These are phyloP conservation scores for Cylloceria caligata DNA, from an alignment of 2,888 invertebrate genomes.

Conservation along the genomic window DNA sequence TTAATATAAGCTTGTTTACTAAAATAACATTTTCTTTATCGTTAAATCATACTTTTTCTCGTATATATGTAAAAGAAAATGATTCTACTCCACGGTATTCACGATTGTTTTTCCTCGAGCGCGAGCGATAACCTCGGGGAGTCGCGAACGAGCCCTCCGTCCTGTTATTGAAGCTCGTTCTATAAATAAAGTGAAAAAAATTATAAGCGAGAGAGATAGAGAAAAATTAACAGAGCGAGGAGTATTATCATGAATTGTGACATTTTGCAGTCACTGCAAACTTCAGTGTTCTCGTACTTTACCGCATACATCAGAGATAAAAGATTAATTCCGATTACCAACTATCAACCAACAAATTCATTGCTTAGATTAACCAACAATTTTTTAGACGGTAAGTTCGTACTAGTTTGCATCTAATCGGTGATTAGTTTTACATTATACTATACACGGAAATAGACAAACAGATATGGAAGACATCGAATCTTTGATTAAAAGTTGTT, in stretches of 20 bases:
- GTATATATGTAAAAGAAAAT: background rate
- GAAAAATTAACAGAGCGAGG: slow-evolving; percentile 8
- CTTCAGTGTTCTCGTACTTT: background rate
- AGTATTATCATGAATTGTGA: slow-evolving; percentile 38
- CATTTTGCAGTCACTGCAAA: slow-evolving; percentile 8
- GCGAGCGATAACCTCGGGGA: slow-evolving; percentile 27
- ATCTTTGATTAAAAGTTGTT: background rate
- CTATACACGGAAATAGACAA: background rate
- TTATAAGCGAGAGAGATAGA: slow-evolving; percentile 1
- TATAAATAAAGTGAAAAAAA: slow-evolving; percentile 45
- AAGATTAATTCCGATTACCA: too few relatives aligned
- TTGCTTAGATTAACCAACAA: too few relatives aligned
- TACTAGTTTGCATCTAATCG: too few relatives aligned
- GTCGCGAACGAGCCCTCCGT: slow-evolving; percentile 11
- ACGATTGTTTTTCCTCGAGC: slow-evolving; percentile 22
- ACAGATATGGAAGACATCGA: background rate
- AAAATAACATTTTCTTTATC: background rate
- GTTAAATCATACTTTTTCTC: background rate
- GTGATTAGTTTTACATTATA: too few relatives aligned
- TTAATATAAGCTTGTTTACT: background rate
- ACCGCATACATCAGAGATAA: too few relatives aligned
- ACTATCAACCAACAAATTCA: too few relatives aligned
- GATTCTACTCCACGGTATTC: background rate
- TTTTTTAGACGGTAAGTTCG: too few relatives aligned
- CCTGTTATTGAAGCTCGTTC: slow-evolving; percentile 42